Evolutionary conservation across 1,140 invertebrate genomes (phyloP).

Genomic region (Daktulosphaira vitifoliae): DNA sequence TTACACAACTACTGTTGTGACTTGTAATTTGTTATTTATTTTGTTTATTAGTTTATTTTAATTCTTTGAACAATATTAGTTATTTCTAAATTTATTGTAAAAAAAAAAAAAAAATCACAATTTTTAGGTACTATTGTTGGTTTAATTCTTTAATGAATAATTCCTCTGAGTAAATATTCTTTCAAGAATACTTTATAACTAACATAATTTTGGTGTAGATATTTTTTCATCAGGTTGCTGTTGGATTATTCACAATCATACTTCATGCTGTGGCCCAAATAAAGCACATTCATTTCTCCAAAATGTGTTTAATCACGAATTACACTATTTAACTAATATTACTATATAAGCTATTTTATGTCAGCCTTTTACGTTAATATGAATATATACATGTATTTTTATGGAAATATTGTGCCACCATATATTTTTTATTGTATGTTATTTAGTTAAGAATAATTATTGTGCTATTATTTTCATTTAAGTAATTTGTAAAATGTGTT

Average conservation of each 20-base stretch:
- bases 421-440: conserved; percentile 6
- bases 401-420: no score
- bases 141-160: conserved; percentile 15
- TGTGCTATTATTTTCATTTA: neutral
- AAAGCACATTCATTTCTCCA: conserved; percentile 19
- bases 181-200: conserved; percentile 27
- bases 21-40: no score
- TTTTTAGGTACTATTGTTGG: conserved; percentile 21
- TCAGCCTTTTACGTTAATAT: no score
- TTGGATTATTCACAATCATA: conserved; percentile 26
- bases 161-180: conserved; percentile 18
- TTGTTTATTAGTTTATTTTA: no score
- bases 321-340: no score
- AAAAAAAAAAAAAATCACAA: conserved; percentile 14
- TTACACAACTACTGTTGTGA: no score
- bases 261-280: conserved; percentile 27
- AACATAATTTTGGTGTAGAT: conserved; percentile 31
- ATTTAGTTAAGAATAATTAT: conserved; percentile 7
- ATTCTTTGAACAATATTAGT: no score
- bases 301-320: conserved; percentile 1
- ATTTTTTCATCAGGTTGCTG: conserved; percentile 28
- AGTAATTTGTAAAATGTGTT: conserved; percentile 18
- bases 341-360: no score
- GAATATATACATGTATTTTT: no score
- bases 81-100: neutral